These are phyloP conservation scores for Orthonyx spaldingii DNA, from an alignment of 2,113 vertebrate genomes.

Conservation along the genomic window DNA sequence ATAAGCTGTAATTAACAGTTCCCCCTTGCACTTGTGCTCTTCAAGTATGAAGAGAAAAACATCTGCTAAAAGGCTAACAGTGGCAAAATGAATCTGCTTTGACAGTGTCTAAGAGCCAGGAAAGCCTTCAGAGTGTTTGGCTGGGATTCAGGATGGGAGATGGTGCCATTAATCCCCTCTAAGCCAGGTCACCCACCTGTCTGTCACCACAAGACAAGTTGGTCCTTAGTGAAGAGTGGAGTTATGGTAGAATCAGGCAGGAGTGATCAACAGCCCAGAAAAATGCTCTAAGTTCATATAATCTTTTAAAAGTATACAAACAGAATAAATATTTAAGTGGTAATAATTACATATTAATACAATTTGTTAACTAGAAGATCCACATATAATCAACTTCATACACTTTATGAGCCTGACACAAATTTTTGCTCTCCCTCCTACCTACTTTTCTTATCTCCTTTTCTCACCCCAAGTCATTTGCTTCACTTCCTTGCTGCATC, in stretches of 20 bases:
- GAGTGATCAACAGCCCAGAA: not conserved
- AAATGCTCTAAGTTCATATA: not conserved
- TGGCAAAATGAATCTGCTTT: not conserved
- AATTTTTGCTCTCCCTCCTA: not conserved
- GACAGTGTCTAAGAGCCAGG: not conserved
- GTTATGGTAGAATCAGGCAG: not conserved
- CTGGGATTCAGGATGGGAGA: not conserved
- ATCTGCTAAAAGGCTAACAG: not conserved
- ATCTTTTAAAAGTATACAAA: not conserved
- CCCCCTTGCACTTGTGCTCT: not conserved
- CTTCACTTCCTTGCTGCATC: not conserved
- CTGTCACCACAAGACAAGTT: too few species aligned
- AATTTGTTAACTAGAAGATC: not conserved
- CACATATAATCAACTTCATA: not conserved
- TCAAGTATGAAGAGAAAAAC: not conserved
- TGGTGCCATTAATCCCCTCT: not conserved
- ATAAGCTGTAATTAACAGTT: not conserved
- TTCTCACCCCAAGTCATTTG: not conserved
- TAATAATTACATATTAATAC: not conserved
- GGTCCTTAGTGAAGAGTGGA: not conserved
- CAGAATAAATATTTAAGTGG: not conserved
- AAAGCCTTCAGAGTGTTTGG: not conserved
- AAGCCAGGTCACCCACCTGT: not conserved
- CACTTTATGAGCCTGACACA: not conserved
- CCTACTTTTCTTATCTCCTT: not conserved